A percentile compares a stretch with the other conserved stretches of the same genome.
These are phyloP conservation scores for Drosophila bocqueti DNA, from an alignment of 1,140 invertebrate species.

Conservation along the genomic window DNA sequence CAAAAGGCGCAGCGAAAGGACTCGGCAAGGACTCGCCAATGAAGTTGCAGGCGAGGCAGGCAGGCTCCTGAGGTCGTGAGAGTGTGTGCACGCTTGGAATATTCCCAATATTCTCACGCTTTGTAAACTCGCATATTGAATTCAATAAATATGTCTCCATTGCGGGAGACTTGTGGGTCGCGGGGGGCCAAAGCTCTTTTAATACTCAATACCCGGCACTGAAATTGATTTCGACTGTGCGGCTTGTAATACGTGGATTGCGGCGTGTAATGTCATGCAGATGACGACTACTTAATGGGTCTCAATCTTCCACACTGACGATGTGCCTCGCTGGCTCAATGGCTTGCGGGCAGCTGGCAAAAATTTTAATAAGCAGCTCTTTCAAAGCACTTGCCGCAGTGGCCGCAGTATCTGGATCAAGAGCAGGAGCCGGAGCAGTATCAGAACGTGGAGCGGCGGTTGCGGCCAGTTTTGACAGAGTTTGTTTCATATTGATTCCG, in stretches of 20 bases:
- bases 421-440: not conserved
- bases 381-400: conserved; percentile 67
- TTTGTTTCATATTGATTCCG: conserved; percentile 75
- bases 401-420: conserved; percentile 42
- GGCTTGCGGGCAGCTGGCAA: conserved; percentile 50
- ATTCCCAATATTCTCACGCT: conserved; percentile 81
- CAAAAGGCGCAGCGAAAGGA: conserved; percentile 52
- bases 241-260: conserved; percentile 78
- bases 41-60: conserved; percentile 26
- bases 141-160: conserved; percentile 68
- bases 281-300: conserved; percentile 77
- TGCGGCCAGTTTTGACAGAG: conserved; percentile 57
- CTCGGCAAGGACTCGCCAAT: conserved; percentile 35
- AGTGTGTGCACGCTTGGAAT: conserved; percentile 26
- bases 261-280: conserved; percentile 78
- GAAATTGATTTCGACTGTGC: conserved; percentile 65
- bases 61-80: not conserved
- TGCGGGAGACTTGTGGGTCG: conserved; percentile 6
- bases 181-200: conserved; percentile 50
- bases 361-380: conserved; percentile 81
- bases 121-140: conserved; percentile 76
- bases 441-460: conserved; percentile 6
- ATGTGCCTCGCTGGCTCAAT: conserved; percentile 6
- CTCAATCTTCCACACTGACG: conserved; percentile 36
- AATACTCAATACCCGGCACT: conserved; percentile 53